Evolutionary conservation across 2,888 invertebrate species (phyloP), one percentile per base, ranked within the genome.

Genomic region (Philereme transversata): DNA sequence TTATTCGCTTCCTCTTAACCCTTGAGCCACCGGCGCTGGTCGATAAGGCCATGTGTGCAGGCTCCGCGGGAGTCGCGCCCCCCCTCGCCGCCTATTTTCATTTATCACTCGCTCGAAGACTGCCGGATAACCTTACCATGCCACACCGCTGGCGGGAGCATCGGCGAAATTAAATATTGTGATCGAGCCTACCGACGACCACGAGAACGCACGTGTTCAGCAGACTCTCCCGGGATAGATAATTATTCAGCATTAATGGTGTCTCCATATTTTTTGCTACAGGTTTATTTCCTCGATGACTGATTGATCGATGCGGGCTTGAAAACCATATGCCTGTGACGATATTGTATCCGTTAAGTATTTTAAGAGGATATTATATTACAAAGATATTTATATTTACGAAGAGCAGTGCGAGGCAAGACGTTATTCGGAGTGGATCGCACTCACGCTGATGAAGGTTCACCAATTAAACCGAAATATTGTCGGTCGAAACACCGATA

Each of bases 11-110:
- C 46, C 60, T 51, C 54, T 68, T 57, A 54, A 72, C 59, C 56
- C 73, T 69, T 72, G 74, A 51, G 49, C 77, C 79, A 65, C 59
- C 51, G 57, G 59, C 64, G 68, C 78, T 76, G 87, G 87, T 88
- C 88, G 88, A 87, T 88, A 85, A 79, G 85, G 83, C 88, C 90
- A 91, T 90, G 89, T 91, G 90, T 87, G 69, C 87, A 83, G 82
- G 81, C 90, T 83, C 90, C 81, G 87, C 89, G 89, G 91, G 90
- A 88, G 90, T 73, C 81, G 60, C 81, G 81, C 82, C 89, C 86
- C 22, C 86, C 87, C 84, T 85, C 83, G 84, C 86, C 75, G 86
- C 83, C 88, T 91, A 92, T 92, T 92, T 90, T 90, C 89, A 91
- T 90, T 91, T 88, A 90, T 89, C 88, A 88, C 82, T 80, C 76